Base-by-base conservation (phyloP, 2,797 vertebrate species). In the Aulostomus chinensis region DNA sequence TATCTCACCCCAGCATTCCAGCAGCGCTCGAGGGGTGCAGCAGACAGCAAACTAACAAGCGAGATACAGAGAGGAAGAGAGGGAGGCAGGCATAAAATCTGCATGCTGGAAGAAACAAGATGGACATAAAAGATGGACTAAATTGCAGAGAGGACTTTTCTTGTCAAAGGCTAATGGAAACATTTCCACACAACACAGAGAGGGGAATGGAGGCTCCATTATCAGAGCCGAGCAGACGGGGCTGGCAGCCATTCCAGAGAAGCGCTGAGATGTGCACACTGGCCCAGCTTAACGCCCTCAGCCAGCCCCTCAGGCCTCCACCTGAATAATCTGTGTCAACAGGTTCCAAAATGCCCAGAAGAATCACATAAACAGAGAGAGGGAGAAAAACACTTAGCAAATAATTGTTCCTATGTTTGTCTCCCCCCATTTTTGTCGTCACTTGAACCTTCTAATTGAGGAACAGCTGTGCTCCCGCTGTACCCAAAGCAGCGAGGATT, bases 251-350 rank as follows among this genome's bases (percentile, higher is more conserved):
- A 84, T 86, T 83, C 79, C 72, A 83, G 80, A 81, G 85, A 76
- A 80, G 81, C 63, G 74, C 83, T 85, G 87, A 88, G 85, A 88
- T 85, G 86, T 87, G 82, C 81, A 82, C 84, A 75, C 79, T 68
- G 81, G 85, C 81, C 83, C 78, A 8, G 84, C 80, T 81, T 83
- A 84, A 78, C 56, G 86, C 89, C 89, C 81, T 80, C 68, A 83
- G 89, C 85, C 68, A 83, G 77, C 81, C 90, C 88, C 76, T 63
- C 69, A 79, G 88, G 84, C 85, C 78, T 81, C 76, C 84, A 92
- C 90, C 91, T 91, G 88, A 89, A 83, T 90, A 90, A 91, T 92
- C 88, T 90, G 84, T 89, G 90, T 91, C 90, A 91, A 91, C 90
- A 92, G 91, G 90, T 90, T 90, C 88, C 86, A 92, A 88, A 85